phyloP scores from a whole-genome alignment of 2,888 invertebrate species.

The Sphaerophoria rueppellii region DNA sequence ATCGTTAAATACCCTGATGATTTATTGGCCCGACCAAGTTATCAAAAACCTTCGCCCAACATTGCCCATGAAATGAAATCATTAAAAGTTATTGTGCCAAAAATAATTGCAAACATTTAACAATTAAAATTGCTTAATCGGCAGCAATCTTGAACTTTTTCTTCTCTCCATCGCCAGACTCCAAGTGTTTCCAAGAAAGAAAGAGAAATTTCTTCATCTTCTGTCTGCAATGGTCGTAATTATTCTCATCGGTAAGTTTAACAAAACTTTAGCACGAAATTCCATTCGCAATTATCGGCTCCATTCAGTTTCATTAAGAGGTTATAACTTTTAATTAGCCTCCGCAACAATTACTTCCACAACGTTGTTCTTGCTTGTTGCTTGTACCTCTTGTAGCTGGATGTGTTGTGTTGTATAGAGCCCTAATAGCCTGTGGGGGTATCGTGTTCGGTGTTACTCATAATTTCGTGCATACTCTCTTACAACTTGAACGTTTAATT shows the following conservation, averaged over 20 bases:
- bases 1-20: no score
- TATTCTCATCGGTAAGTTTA: constrained; percentile 2
- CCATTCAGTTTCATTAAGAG: constrained; percentile 59
- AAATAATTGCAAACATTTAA: constrained; percentile 22
- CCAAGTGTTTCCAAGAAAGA: not conserved
- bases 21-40: no score
- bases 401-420: not conserved
- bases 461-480: constrained; percentile 41
- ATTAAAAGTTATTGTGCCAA: not conserved
- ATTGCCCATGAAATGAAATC: no score
- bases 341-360: constrained; percentile 29
- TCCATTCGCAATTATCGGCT: constrained; percentile 55
- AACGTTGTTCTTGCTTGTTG: constrained; percentile 1
- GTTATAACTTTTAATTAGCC: constrained; percentile 67
- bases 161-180: constrained; percentile 18
- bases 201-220: constrained; percentile 27
- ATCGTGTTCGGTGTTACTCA: not conserved
- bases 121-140: constrained; percentile 21
- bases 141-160: constrained; percentile 43
- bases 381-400: not conserved
- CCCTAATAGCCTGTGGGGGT: constrained; percentile 7
- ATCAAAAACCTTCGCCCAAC: no score
- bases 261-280: constrained; percentile 30
- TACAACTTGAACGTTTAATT: constrained; percentile 28
- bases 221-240: not conserved